Base-by-base conservation (phyloP, 2,113 vertebrate species). In the Cottus gobio region DNA sequence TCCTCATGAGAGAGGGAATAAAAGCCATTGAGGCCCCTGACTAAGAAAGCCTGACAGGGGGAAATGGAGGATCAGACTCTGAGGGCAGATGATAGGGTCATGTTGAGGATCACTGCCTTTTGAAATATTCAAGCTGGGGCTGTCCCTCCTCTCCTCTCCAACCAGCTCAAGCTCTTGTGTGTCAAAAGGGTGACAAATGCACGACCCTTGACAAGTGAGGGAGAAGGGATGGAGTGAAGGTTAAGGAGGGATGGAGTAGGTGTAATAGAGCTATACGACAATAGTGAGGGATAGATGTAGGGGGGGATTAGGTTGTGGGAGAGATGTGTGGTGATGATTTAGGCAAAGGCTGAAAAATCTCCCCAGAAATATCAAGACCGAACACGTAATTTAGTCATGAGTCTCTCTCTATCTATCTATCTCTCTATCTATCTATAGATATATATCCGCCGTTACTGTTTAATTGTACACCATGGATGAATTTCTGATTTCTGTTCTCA, bases 101-200 rank as follows among this genome's bases (percentile, higher is more conserved):
- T 70, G 74, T 69, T 70, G 69, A 86, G 87, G 87, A 91, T 91
- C 77, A 84, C 69, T 68, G 78, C 84, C 65, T 92, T 71, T 82
- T 91, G 80, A 94, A 93, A 92, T 93, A 92, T 92, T 92, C 65
- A 88, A 85, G 70, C 71, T 48, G 60, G 75, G 77, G 70, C 77
- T 52, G 31, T 82, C 84, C 75, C 75, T 84, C 56, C 18, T 48
- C 26, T 75, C 54, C 67, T 73, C 65, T 67, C 46, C 36, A 44
- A 24, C 56, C 58, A 52, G 58, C 78, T 79, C 63, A 68, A 44
- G 63, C 72, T 74, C 48, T 48, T 39, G 52, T 34, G 66, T 82
- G 86, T 87, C 86, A 86, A 73, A 79, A 75, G 60, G 82, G 72
- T 85, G 80, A 88, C 71, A 62, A 46, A 83, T 71, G 72, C 52